Percentiles rank a stretch among this genome's conserved stretches.
phyloP scores from a whole-genome alignment of 2,888 invertebrate species.

The Apodemia duryi region DNA sequence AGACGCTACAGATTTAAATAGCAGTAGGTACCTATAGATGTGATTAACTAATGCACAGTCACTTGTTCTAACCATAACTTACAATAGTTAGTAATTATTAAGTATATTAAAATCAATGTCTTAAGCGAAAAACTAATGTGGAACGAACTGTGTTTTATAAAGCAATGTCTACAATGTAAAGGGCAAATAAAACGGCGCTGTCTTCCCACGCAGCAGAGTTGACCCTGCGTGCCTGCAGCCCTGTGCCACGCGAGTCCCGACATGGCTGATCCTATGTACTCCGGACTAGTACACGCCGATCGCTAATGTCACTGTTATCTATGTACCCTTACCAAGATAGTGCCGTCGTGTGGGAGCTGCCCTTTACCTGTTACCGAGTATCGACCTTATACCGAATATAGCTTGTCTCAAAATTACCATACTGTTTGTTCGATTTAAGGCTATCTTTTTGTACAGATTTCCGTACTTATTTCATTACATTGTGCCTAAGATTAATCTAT shows the following conservation, averaged over 20 bases:
- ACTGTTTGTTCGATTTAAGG: not conserved
- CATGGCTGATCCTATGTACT: conserved; percentile 46
- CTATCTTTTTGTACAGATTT: not conserved
- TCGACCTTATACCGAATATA: conserved; percentile 10
- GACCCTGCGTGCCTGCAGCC: conserved; percentile 40
- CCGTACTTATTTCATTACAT: not conserved
- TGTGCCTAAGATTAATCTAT: no score
- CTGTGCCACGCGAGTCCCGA: conserved; percentile 38
- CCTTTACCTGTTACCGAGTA: conserved; percentile 28
- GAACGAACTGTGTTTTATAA: not conserved
- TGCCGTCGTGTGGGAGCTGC: conserved; percentile 38
- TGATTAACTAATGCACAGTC: no score
- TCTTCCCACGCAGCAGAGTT: conserved; percentile 51
- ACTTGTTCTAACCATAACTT: no score
- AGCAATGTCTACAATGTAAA: conserved; percentile 15
- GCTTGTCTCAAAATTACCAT: conserved; percentile 3
- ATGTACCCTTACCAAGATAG: conserved; percentile 31
- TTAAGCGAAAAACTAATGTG: not conserved
- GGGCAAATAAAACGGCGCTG: conserved; percentile 25
- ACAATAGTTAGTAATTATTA: no score
- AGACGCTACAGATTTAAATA: no score
- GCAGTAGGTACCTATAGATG: no score
- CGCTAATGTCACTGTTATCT: conserved; percentile 59
- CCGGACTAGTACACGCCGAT: conserved; percentile 44
- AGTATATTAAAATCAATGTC: no score